Evolutionary conservation across 2,113 vertebrate genomes (phyloP).

Genomic region (Syrmaticus mikado): DNA sequence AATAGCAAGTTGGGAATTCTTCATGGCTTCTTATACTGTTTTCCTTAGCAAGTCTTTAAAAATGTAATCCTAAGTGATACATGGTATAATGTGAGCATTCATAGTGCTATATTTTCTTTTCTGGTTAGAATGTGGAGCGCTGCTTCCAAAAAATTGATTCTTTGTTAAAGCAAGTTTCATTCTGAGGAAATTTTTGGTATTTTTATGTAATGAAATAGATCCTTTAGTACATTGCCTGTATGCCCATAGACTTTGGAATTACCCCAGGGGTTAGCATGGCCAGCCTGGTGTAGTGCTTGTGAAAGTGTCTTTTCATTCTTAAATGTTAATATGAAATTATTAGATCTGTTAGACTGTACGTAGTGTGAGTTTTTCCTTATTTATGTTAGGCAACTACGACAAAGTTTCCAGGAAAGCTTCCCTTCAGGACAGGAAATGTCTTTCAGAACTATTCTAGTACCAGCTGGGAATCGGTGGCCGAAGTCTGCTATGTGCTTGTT

Average conservation of each 20-base stretch:
- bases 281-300: not conserved
- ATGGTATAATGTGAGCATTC: not conserved
- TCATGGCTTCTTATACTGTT: not conserved
- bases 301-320: not conserved
- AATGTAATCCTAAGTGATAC: not conserved
- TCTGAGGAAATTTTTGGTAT: not conserved
- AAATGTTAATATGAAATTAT: constrained; percentile 45
- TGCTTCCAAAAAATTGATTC: not conserved
- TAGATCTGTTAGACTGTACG: constrained; percentile 33
- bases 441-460: constrained; percentile 60
- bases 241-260: not conserved
- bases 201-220: not conserved
- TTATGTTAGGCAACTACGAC: constrained; percentile 59
- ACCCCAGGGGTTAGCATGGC: not conserved
- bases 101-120: not conserved
- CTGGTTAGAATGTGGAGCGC: not conserved
- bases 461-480: not conserved
- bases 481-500: not conserved
- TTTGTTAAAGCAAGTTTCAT: not conserved
- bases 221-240: not conserved
- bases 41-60: not conserved
- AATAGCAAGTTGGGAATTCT: not conserved
- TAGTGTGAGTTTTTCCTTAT: constrained; percentile 46
- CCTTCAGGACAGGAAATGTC: constrained; percentile 38
- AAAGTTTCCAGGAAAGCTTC: constrained; percentile 65